phyloP scores from a whole-genome alignment of 2,113 vertebrate genomes.

The Axis porcinus region DNA sequence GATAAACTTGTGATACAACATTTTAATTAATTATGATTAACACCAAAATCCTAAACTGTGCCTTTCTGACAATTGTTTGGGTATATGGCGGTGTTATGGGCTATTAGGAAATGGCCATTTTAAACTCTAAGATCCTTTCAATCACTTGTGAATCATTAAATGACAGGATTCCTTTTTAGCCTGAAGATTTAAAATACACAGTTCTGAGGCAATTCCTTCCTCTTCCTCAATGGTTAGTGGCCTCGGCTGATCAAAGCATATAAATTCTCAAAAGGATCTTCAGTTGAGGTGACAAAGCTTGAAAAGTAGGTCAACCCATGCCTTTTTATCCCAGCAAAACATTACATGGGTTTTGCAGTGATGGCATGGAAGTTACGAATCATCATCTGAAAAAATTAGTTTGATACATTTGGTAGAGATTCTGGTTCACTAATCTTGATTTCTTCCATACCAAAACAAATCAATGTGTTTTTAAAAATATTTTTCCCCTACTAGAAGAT shows the following conservation, averaged over 20 bases:
- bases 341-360: neutral
- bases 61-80: neutral
- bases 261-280: neutral
- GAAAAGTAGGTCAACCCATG: neutral
- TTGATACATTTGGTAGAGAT: neutral
- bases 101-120: neutral
- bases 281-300: neutral
- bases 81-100: neutral
- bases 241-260: neutral
- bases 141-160: conserved; percentile 41
- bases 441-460: conserved; percentile 22
- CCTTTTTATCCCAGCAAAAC: neutral
- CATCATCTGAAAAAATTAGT: neutral
- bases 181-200: neutral
- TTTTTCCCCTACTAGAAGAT: neutral
- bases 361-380: neutral
- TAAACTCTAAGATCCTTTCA: conserved; percentile 11
- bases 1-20: conserved; percentile 42
- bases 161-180: neutral
- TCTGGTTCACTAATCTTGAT: conserved; percentile 5
- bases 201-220: neutral
- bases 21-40: conserved; percentile 25
- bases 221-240: neutral
- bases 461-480: neutral
- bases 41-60: neutral